phyloP scores from a whole-genome alignment of 2,797 vertebrate species.

The Chaetophractus vellerosus region DNA sequence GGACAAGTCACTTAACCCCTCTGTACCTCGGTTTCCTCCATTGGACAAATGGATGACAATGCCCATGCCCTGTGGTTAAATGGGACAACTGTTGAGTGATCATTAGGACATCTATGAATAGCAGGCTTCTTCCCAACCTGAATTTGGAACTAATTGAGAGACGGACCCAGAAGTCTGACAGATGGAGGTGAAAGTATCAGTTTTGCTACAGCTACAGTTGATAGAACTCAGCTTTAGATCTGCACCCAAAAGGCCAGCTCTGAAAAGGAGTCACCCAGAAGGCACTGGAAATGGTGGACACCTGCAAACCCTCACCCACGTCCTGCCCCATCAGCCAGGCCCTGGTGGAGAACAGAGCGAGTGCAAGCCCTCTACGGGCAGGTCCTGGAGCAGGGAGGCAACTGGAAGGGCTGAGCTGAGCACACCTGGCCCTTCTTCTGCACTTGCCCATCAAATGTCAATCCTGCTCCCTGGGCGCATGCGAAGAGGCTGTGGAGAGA shows the following conservation, averaged over 20 bases:
- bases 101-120: background rate
- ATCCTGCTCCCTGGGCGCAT: background rate
- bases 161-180: background rate
- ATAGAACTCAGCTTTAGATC: background rate
- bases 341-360: background rate
- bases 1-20: background rate
- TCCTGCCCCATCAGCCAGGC: background rate
- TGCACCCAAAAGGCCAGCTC: background rate
- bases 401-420: background rate
- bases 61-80: accelerated
- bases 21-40: background rate
- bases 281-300: background rate
- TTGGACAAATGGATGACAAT: background rate
- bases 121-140: too few relatives aligned
- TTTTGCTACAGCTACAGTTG: too few relatives aligned
- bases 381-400: background rate
- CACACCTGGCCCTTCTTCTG: background rate
- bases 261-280: background rate
- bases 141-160: background rate
- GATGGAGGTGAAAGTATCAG: background rate
- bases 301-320: background rate
- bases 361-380: too few relatives aligned
- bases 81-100: background rate
- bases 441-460: background rate
- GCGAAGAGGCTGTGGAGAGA: background rate